phyloP scores from a whole-genome alignment of 1,140 invertebrate genomes.

The Drosophila jambulina region DNA sequence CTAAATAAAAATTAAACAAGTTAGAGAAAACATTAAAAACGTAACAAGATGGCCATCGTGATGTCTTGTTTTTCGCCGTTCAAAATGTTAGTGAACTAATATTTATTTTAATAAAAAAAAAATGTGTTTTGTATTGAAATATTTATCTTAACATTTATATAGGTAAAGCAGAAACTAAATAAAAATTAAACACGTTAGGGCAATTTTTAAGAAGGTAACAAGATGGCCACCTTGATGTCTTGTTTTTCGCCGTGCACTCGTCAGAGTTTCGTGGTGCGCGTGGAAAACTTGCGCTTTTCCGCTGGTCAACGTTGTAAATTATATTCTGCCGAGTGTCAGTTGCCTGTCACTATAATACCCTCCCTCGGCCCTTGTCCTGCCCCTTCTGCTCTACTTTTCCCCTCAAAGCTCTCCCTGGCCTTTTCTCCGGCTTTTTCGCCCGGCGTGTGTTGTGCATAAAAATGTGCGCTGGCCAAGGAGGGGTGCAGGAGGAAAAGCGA shows the following conservation, averaged over 20 bases:
- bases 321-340: constrained; percentile 71
- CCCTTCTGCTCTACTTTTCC: constrained; percentile 9
- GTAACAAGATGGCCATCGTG: no score
- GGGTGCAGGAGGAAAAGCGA: constrained; percentile 3
- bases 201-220: not conserved
- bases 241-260: constrained; percentile 8
- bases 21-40: no score
- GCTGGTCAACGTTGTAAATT: constrained; percentile 61
- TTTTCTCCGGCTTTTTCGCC: not conserved
- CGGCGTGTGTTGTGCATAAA: constrained; percentile 49
- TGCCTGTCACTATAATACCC: constrained; percentile 39
- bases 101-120: no score
- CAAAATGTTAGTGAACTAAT: no score
- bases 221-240: not conserved
- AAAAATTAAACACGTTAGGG: not conserved
- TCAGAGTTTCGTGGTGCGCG: constrained; percentile 14
- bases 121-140: no score
- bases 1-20: no score
- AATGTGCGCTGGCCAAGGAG: constrained; percentile 1
- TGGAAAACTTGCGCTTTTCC: constrained; percentile 52
- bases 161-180: not conserved
- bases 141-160: not conserved
- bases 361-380: not conserved
- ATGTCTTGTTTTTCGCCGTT: no score
- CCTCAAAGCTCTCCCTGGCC: not conserved